Percentiles rank a stretch among this genome's conserved stretches.
Evolutionary conservation across 2,113 vertebrate species (phyloP).

Genomic region (Nothocercus julius): DNA sequence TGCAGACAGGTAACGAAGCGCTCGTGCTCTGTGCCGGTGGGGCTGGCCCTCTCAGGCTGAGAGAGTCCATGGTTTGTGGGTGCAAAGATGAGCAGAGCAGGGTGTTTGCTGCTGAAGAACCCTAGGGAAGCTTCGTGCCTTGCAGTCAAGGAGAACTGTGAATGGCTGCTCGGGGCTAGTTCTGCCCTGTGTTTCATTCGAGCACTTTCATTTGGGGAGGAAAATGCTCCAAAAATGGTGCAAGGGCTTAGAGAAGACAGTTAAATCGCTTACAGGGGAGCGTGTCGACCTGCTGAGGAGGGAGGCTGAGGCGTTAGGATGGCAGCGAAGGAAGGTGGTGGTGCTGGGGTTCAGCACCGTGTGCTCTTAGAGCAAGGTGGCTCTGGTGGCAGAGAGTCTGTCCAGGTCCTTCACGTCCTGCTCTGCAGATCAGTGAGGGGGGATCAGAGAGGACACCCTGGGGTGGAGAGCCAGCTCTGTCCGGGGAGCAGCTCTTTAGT

Average conservation of each 20-base stretch:
- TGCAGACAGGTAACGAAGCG: constrained; percentile 88
- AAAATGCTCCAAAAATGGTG: background rate
- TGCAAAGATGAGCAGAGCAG: background rate
- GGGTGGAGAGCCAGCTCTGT: background rate
- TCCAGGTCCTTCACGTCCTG: background rate
- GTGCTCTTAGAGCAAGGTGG: background rate
- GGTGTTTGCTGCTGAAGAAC: background rate
- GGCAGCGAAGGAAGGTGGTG: background rate
- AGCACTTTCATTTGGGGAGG: background rate
- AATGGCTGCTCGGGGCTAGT: background rate
- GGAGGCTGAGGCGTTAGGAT: background rate
- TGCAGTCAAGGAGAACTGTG: background rate
- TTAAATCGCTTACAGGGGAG: too few relatives aligned
- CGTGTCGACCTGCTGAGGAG: background rate
- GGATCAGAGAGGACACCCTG: background rate
- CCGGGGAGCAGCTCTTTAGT: rapidly evolving
- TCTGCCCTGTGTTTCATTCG: background rate
- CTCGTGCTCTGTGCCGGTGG: background rate
- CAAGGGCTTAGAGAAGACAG: background rate
- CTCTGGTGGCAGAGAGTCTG: background rate
- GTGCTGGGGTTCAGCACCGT: background rate
- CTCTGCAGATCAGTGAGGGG: background rate
- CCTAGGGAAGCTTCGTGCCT: background rate
- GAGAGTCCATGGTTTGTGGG: background rate
- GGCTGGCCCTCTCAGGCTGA: background rate